Percentiles rank a stretch among this genome's conserved stretches.
Evolutionary conservation across 2,797 vertebrate genomes (phyloP).

Genomic region (Poeciliopsis presidionis): DNA sequence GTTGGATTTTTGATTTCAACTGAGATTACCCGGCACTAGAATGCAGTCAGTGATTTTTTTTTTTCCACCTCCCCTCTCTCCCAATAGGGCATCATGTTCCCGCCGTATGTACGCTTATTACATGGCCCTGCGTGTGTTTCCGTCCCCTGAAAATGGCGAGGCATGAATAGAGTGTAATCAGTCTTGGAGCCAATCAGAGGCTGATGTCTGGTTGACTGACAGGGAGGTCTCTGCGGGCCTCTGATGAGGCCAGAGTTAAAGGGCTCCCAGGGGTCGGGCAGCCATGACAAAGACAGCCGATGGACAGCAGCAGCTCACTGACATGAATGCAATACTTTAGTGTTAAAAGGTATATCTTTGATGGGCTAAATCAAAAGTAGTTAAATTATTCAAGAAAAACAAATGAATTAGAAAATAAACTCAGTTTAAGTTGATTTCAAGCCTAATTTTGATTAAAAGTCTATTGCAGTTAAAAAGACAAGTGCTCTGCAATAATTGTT

Average conservation of each 20-base stretch:
- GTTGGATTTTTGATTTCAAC: slow-evolving; percentile 46
- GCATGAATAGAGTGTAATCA: slow-evolving; percentile 85
- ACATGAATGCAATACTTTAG: slow-evolving; percentile 25
- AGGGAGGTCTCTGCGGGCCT: slow-evolving; percentile 81
- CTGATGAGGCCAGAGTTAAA: slow-evolving; percentile 80
- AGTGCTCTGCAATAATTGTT: neutral
- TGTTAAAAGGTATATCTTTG: neutral
- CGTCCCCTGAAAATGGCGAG: slow-evolving; percentile 55
- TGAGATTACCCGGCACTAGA: slow-evolving; percentile 37
- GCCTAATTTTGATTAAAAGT: neutral
- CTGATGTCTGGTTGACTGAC: slow-evolving; percentile 71
- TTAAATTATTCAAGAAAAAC: neutral
- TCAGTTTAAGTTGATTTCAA: neutral
- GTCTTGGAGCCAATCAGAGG: slow-evolving; percentile 87
- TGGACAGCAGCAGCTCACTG: slow-evolving; percentile 35
- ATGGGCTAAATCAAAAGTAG: neutral
- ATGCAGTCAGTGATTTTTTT: slow-evolving; percentile 47
- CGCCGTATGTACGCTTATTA: slow-evolving; percentile 83
- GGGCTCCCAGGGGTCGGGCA: slow-evolving; percentile 73
- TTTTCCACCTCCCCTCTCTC: slow-evolving; percentile 34
- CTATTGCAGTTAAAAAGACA: neutral
- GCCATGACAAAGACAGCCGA: slow-evolving; percentile 55
- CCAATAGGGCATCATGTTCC: slow-evolving; percentile 68
- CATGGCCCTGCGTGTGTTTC: slow-evolving; percentile 79
- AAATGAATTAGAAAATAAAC: neutral